Base-by-base conservation (phyloP, 2,888 invertebrate genomes). In the Antheraea assamensis region DNA sequence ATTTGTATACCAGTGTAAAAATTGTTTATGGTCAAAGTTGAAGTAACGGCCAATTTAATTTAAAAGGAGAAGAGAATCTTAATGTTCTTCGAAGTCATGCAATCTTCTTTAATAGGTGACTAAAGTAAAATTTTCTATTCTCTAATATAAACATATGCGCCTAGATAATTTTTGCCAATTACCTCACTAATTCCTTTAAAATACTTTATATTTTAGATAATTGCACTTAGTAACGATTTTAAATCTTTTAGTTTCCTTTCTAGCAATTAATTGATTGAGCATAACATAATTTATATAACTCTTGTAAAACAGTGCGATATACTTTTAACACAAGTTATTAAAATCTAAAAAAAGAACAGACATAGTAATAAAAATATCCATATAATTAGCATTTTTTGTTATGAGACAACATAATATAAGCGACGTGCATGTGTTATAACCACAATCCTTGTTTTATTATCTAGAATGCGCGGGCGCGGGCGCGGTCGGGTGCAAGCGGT, bases 391-490 rank as follows among this genome's bases (percentile, higher is more conserved):
- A 27, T 21, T 68, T n/a, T 73, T 55, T 55, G 35, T 64, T 55
- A 55, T 68, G 27, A 70, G 27, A 70, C 27, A 73, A 21, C 35
- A 58, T n/a, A 58, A 73, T 42, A 58, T 24, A 58, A 70, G 70
- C 21, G 27, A 68, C 21, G 68, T 21, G 35, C 35, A 31, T 35
- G 8, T 35, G 52, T 73, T 55, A 70, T 73, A 73, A 58, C 42
- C 70, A 58, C 58, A 70, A 58, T 73, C 68, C 68, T 68, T 68
- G 68, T 68, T 68, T 73, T 73, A 70, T 73, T 73, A 73, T 70
- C 73, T 73, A 70, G 66, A 70, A 73, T 73, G 73, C 73, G 73
- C 73, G 70, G 73, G 73, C 73, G 73, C 70, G 73, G 70, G 73
- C 73, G 73, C 73, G 70, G 73, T 70, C 73, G 70, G 70, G 73